Percentiles rank a stretch among this genome's conserved stretches.
These are phyloP conservation scores for Pseudolycoriella hygida DNA, from an alignment of 2,888 invertebrate species.

Conservation along the genomic window DNA sequence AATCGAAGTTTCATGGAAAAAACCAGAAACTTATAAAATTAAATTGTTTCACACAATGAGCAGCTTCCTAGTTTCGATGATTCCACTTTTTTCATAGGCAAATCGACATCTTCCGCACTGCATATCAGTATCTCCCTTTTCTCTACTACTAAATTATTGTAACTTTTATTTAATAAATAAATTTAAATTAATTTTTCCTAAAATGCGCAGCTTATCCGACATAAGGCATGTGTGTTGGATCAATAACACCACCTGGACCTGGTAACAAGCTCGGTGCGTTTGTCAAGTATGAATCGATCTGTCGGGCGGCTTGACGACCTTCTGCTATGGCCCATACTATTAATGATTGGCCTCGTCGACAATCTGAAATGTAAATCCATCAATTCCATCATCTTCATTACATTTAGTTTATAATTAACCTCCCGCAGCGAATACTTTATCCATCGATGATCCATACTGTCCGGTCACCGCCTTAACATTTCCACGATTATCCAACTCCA, in stretches of 20 bases:
- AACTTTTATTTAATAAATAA: no score
- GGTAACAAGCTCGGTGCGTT: slow-evolving; percentile 62
- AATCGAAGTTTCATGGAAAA: no score
- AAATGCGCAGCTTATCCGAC: no score
- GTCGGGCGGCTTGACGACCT: slow-evolving; percentile 92
- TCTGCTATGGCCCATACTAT: slow-evolving; percentile 98
- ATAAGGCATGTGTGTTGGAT: slow-evolving; percentile 9
- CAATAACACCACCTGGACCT: slow-evolving; percentile 78
- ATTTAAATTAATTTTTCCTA: no score
- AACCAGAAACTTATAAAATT: no score
- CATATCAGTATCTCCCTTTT: no score
- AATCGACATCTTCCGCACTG: no score
- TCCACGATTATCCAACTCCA: slow-evolving; percentile 78
- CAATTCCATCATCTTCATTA: neutral
- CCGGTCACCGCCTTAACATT: slow-evolving; percentile 71
- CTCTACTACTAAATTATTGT: no score
- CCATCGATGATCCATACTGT: slow-evolving; percentile 60
- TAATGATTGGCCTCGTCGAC: slow-evolving; percentile 93
- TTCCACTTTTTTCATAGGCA: no score
- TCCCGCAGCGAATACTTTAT: slow-evolving; percentile 88
- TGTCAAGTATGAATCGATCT: slow-evolving; percentile 73
- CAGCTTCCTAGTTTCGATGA: no score
- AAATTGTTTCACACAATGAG: no score
- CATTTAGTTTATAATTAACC: slow-evolving; percentile 33
- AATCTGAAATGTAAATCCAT: slow-evolving; percentile 45